Base-by-base conservation (phyloP, 2,888 invertebrate species). In the Ectemnius cavifrons region DNA sequence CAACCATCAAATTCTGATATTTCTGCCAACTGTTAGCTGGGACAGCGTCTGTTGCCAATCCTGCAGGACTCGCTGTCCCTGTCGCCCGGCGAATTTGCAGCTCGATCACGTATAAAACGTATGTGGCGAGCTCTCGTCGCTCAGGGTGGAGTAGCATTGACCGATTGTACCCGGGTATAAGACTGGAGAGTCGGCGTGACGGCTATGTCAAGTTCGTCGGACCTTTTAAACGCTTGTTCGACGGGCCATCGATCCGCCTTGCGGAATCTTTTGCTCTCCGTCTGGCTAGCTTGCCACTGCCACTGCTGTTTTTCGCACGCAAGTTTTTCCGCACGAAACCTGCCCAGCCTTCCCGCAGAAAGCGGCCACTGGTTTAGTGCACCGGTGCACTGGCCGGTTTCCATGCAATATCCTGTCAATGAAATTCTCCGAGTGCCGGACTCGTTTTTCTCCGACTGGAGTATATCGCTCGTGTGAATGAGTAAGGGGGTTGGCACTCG, bases 131-230 rank as follows among this genome's bases (percentile, higher is more conserved):
- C 47, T 16, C 59, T 49, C 8, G 66, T 67, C 73, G 37, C 57
- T 20, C 64, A 57, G 73, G 71, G 73, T 59, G 77, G 63, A 71
- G 77, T 77, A 78, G 77, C 77, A 77, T 77, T 78, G 74, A 71
- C 78, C 73, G 78, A 78, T 78, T 71, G 73, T 77, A 37, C 67
- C 14, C n/a, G 47, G 56, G 69, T 73, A 78, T 77, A 78, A 78
- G 67, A 37, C 62, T 56, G 45, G 64, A 64, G 61, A 64, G 69
- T 60, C 68, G 67, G 64, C 66, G 68, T 71, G 77, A 73, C 69
- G n/a, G 58, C 65, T 79, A 71, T 81, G 82, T 81, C 81, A 81
- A 81, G 79, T 81, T 81, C 79, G 81, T 81, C 68, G 73, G 47
- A 59, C 69, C 58, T 81, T 80, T 77, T 75, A 68, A 73, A 73